These are phyloP conservation scores for Orbicella faveolata DNA, from an alignment of 64 coral and sea anemone species.

Conservation along the genomic window DNA sequence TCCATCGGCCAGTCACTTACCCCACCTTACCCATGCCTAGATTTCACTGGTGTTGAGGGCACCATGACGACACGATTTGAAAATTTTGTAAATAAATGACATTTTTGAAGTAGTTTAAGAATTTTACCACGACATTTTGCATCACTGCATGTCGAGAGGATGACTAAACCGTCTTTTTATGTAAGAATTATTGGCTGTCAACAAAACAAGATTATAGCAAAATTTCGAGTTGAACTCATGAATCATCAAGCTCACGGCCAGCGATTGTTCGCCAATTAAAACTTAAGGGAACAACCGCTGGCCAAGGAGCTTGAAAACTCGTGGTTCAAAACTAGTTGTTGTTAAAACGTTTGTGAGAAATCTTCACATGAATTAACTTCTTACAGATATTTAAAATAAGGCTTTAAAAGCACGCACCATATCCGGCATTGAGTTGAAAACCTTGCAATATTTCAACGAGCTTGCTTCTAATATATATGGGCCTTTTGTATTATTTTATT, in stretches of 20 bases:
- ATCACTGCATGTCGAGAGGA: background rate
- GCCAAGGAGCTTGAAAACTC: background rate
- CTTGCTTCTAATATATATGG: background rate
- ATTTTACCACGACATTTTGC: background rate
- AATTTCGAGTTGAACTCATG: background rate
- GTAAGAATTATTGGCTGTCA: too few relatives aligned
- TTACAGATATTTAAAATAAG: background rate
- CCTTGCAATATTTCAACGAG: background rate
- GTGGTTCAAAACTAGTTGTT: background rate
- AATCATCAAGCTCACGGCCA: background rate
- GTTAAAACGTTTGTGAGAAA: background rate
- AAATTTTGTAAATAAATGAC: background rate
- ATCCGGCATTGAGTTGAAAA: background rate
- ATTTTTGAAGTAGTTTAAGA: background rate
- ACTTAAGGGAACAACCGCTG: background rate
- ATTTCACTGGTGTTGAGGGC: constrained; percentile 53
- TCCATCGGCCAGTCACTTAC: constrained; percentile 50
- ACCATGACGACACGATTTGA: background rate
- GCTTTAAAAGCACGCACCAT: background rate
- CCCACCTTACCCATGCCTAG: constrained; percentile 48
- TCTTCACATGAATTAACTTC: background rate
- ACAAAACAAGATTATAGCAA: background rate
- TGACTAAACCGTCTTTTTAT: background rate
- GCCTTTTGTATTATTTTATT: background rate
- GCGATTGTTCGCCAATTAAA: background rate